Evolutionary conservation across 2,888 invertebrate species (phyloP).

Genomic region (Acrocyrtus sp.): DNA sequence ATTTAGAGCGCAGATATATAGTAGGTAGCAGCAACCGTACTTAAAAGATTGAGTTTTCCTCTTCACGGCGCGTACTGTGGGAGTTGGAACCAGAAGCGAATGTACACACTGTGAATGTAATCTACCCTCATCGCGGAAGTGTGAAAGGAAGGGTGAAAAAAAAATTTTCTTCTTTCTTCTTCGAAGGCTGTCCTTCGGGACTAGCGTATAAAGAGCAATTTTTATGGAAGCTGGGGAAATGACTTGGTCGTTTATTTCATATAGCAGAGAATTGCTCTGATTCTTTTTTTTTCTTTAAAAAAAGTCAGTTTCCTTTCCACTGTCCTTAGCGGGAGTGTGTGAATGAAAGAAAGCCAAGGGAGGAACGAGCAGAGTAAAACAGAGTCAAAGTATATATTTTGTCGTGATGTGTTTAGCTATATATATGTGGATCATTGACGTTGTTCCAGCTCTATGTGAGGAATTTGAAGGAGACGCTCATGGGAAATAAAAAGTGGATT

Average conservation of each 20-base stretch:
- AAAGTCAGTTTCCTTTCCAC: constrained; percentile 33
- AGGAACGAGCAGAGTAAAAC: not conserved
- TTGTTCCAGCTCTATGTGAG: not conserved
- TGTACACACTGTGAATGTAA: constrained; percentile 40
- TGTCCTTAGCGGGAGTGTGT: not conserved
- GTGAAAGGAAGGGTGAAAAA: constrained; percentile 54
- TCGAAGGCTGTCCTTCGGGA: constrained; percentile 45
- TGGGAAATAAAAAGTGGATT: constrained; percentile 47
- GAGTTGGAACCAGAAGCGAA: no score
- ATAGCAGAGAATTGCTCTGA: constrained; percentile 46
- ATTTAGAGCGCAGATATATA: no score
- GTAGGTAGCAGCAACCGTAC: no score
- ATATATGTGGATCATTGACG: constrained; percentile 32
- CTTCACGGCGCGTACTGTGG: no score
- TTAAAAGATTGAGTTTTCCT: no score
- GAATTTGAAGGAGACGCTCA: constrained; percentile 18
- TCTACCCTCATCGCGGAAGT: constrained; percentile 52
- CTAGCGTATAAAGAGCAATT: constrained; percentile 44
- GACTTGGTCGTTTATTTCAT: constrained; percentile 53
- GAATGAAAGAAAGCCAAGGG: not conserved
- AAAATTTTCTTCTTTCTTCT: constrained; percentile 34
- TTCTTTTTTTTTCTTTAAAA: constrained; percentile 44
- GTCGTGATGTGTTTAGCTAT: constrained; percentile 31
- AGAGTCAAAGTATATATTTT: constrained; percentile 17
- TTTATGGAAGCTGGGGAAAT: constrained; percentile 53